Conservation (phyloP, 2,888 invertebrate species). For the Parelbella ahira region DNA sequence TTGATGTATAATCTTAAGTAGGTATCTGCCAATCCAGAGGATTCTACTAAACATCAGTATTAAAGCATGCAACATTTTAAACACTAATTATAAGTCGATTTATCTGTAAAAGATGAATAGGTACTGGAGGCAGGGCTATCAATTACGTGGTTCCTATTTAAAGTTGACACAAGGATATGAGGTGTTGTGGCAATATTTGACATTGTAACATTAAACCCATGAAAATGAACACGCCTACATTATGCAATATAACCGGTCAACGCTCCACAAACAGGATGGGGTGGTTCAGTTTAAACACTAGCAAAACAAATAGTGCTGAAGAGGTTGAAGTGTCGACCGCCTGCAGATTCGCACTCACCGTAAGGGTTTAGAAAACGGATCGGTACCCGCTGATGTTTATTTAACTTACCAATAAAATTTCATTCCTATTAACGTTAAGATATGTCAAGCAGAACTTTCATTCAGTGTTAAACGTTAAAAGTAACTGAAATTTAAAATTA, state of each 20-base stretch:
- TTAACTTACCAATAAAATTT: slow-evolving; percentile 3
- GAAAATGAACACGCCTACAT: slow-evolving; percentile 34
- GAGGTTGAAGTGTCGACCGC: slow-evolving; percentile 50
- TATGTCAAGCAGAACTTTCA: no score
- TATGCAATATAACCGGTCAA: slow-evolving; percentile 38
- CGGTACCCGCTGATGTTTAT: slow-evolving; percentile 32
- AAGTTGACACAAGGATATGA: neutral
- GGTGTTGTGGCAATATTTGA: slow-evolving; percentile 13
- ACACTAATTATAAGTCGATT: no score
- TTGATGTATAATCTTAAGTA: no score
- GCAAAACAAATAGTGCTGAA: slow-evolving; percentile 56
- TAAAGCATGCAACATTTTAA: no score
- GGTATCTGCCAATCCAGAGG: no score
- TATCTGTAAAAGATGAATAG: no score
- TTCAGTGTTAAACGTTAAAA: no score
- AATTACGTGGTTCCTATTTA: no score
- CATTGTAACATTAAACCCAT: slow-evolving; percentile 37
- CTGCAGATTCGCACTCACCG: slow-evolving; percentile 60
- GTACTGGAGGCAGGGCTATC: no score
- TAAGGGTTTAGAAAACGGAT: slow-evolving; percentile 36
- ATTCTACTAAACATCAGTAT: no score
- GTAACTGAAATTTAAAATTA: no score
- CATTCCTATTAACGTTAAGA: neutral
- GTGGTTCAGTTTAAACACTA: slow-evolving; percentile 47
- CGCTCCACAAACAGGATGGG: slow-evolving; percentile 34